These are phyloP conservation scores for Chrysogorgia sp. DNA, from an alignment of 92 coral and sea anemone species.

Conservation along the genomic window DNA sequence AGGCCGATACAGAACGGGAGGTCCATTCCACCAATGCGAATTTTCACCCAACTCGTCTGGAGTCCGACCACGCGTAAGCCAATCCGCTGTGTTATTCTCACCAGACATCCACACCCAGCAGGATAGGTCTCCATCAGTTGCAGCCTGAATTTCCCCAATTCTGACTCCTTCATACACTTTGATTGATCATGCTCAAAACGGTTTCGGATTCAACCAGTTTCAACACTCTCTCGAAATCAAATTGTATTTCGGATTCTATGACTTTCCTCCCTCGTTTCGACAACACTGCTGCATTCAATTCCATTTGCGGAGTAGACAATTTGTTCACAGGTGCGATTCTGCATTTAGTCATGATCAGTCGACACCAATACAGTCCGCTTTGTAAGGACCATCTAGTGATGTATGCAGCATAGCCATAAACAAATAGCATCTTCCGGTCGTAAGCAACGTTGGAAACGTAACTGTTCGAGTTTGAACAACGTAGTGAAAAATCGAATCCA, in stretches of 20 bases:
- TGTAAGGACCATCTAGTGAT: constrained; percentile 55
- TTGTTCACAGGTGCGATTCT: constrained; percentile 63
- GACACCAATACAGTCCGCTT: constrained; percentile 52
- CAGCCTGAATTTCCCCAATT: constrained; percentile 58
- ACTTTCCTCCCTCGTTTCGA: constrained; percentile 64
- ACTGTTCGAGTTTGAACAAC: no score
- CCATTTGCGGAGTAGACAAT: constrained; percentile 68
- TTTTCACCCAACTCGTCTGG: constrained; percentile 49
- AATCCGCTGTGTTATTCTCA: constrained; percentile 45
- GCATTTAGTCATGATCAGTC: constrained; percentile 65
- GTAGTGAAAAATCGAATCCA: constrained; percentile 46
- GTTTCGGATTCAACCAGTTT: constrained; percentile 72
- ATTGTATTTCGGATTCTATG: constrained; percentile 59
- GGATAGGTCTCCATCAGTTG: constrained; percentile 53
- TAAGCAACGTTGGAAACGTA: constrained; percentile 50
- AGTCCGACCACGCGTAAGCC: constrained; percentile 57
- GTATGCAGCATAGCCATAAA: constrained; percentile 48
- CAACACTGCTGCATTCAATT: no score
- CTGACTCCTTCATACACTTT: no score
- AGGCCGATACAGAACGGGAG: constrained; percentile 42
- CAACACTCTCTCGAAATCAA: constrained; percentile 53
- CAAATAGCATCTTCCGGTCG: constrained; percentile 32
- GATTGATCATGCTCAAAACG: no score
- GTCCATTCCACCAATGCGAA: constrained; percentile 63
- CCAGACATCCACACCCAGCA: constrained; percentile 52